Percentiles rank a stretch among this genome's conserved stretches.
phyloP scores from a whole-genome alignment of 2,797 vertebrate species.

The Euthynnus affinis region DNA sequence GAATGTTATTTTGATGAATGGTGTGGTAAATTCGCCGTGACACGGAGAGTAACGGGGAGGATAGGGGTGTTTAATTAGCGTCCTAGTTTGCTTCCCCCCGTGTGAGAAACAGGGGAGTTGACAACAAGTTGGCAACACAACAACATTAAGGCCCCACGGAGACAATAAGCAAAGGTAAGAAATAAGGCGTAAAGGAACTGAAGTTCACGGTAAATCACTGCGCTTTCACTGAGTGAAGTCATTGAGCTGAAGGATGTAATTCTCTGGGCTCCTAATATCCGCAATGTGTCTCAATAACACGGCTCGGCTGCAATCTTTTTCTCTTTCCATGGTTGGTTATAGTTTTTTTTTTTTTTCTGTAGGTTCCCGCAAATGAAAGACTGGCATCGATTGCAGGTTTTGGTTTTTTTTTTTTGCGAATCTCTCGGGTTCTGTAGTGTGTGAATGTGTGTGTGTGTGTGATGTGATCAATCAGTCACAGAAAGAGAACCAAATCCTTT shows the following conservation, averaged over 20 bases:
- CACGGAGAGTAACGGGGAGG: conserved; percentile 26
- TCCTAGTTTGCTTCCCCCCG: conserved; percentile 27
- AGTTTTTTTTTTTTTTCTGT: conserved; percentile 1
- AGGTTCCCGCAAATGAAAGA: conserved; percentile 1
- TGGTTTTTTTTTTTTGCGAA: background rate
- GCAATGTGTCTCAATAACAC: conserved; percentile 33
- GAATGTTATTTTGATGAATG: conserved; percentile 40
- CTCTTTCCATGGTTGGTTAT: conserved; percentile 21
- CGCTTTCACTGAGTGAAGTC: conserved; percentile 38
- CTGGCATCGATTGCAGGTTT: background rate
- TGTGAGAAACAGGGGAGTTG: conserved; percentile 37
- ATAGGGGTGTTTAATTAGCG: conserved; percentile 43
- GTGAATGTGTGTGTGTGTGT: conserved; percentile 23
- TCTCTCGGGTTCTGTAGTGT: conserved; percentile 2
- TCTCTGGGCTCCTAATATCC: conserved; percentile 49
- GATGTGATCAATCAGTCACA: conserved; percentile 32
- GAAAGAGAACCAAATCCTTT: conserved; percentile 31
- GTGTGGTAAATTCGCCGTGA: conserved; percentile 16
- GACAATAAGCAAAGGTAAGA: conserved; percentile 46
- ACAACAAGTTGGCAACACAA: conserved; percentile 42
- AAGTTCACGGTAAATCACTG: conserved; percentile 30
- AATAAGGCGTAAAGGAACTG: conserved; percentile 22
- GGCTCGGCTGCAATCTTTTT: conserved; percentile 15
- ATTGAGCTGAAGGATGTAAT: conserved; percentile 46
- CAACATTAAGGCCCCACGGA: conserved; percentile 29